phyloP scores from a whole-genome alignment of 2,888 invertebrate genomes.

The Rhagonycha fulva region DNA sequence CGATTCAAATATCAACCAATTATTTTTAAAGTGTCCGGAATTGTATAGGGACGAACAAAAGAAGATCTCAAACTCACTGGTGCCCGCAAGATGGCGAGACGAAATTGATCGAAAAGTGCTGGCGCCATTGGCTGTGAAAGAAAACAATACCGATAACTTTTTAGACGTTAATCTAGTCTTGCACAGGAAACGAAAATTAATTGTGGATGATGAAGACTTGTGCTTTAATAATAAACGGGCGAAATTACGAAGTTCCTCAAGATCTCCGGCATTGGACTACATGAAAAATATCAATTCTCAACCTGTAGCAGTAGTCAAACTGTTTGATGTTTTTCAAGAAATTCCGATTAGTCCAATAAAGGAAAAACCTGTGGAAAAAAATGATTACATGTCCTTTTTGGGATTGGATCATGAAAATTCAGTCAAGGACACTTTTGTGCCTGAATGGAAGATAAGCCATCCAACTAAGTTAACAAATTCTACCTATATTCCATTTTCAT shows the following conservation, averaged over 20 bases:
- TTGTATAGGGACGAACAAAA: slow-evolving; percentile 7
- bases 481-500: slow-evolving; percentile 45
- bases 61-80: neutral
- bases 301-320: slow-evolving; percentile 19
- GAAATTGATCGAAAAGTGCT: slow-evolving; percentile 12
- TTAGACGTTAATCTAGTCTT: slow-evolving; percentile 18
- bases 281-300: neutral
- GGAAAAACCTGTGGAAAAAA: slow-evolving; percentile 25
- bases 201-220: neutral
- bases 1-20: slow-evolving; percentile 8
- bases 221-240: slow-evolving; percentile 5
- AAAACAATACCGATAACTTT: slow-evolving; percentile 19
- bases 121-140: slow-evolving; percentile 17
- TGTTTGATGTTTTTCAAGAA: slow-evolving; percentile 28
- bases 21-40: slow-evolving; percentile 7
- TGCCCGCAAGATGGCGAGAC: slow-evolving; percentile 15
- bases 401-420: slow-evolving; percentile 21
- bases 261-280: slow-evolving; percentile 10
- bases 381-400: slow-evolving; percentile 38
- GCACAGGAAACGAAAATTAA: slow-evolving; percentile 17
- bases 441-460: slow-evolving; percentile 10
- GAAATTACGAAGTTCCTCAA: slow-evolving; percentile 4
- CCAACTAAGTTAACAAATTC: slow-evolving; percentile 30
- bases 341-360: slow-evolving; percentile 12
- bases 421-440: neutral